Base-by-base conservation (phyloP, 2,888 invertebrate genomes). In the Drosophila testacea region DNA sequence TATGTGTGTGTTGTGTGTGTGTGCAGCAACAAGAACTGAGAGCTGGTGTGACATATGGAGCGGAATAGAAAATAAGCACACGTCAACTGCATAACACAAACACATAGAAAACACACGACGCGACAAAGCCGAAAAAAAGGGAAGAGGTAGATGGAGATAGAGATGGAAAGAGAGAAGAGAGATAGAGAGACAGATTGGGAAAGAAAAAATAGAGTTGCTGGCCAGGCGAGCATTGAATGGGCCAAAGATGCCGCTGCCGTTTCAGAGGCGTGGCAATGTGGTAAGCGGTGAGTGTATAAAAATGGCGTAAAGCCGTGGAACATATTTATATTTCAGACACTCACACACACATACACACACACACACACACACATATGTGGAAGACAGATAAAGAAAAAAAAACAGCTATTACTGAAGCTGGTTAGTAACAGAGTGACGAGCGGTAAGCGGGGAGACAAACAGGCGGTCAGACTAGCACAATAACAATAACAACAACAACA, bases 41-140 rank as follows among this genome's bases (percentile, higher is more conserved):
- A 79, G 54, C 66, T 76, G 75, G 75, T 75, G 80, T 85, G 84
- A 82, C 88, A 85, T 88, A 86, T 88, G 85, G 87, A 83, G 84
- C 81, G 81, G 83, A 81, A 87, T 87, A 83, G 86, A 84, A 88
- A 88, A 88, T 87, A 83, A 87, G 84, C 87, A 81, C 83, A 84
- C 86, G 87, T 88, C 88, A 88, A 88, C 79, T 88, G 85, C 85
- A 85, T 75, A 83, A 79, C 83, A 85, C 83, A 77, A 82, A 73
- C 85, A 83, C 74, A 86, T 78, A 77, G 63, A 77, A 75, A 76
- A 81, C 72, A 84, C 66, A 79, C 68, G 71, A 72, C 64, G 67
- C 81, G 79, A 72, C 79, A 83, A 80, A 74, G 68, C 74, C 79
- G 56, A 69, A 79, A 73, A 75, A 78, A 66, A 48, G 44, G 36